Evolutionary conservation across 2,888 invertebrate species (phyloP).

Genomic region (Cetonia aurata): DNA sequence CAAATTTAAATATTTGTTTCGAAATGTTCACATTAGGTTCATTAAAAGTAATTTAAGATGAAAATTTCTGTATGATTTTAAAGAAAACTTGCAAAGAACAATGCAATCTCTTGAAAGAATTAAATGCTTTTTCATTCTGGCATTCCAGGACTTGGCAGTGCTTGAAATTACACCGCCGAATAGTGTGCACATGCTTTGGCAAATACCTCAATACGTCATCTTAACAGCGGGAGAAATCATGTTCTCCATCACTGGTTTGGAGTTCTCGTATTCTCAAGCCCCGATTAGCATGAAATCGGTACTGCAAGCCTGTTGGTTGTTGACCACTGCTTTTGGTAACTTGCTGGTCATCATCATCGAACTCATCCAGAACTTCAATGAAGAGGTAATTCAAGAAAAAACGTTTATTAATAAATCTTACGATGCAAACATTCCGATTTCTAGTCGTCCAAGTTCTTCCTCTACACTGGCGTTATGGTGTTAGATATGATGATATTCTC

Average conservation of each 20-base stretch:
- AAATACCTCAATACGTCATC: slow-evolving; percentile 92
- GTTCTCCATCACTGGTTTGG: slow-evolving; percentile 95
- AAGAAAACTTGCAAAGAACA: too few relatives aligned
- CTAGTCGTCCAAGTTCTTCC: slow-evolving; percentile 87
- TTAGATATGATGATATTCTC: slow-evolving; percentile 86
- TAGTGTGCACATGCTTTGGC: slow-evolving; percentile 84
- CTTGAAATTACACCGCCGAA: slow-evolving; percentile 76
- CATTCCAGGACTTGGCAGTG: slow-evolving; percentile 56
- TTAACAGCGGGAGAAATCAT: slow-evolving; percentile 95
- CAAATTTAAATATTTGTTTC: too few relatives aligned
- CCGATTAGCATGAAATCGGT: slow-evolving; percentile 95
- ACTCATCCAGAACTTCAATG: slow-evolving; percentile 80
- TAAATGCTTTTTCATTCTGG: neutral
- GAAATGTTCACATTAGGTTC: too few relatives aligned
- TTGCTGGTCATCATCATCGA: slow-evolving; percentile 92
- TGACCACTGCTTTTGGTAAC: slow-evolving; percentile 95
- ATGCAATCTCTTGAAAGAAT: neutral
- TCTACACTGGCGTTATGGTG: slow-evolving; percentile 89
- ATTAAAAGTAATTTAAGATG: too few relatives aligned
- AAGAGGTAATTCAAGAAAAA: slow-evolving; percentile 74
- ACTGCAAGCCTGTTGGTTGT: slow-evolving; percentile 90
- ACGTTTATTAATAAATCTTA: too few relatives aligned
- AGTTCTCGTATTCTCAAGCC: slow-evolving; percentile 96
- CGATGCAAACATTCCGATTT: slow-evolving; percentile 58
- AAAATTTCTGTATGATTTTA: too few relatives aligned